Conservation (phyloP, 2,888 invertebrate species). For the Sarcophaga variegata region DNA sequence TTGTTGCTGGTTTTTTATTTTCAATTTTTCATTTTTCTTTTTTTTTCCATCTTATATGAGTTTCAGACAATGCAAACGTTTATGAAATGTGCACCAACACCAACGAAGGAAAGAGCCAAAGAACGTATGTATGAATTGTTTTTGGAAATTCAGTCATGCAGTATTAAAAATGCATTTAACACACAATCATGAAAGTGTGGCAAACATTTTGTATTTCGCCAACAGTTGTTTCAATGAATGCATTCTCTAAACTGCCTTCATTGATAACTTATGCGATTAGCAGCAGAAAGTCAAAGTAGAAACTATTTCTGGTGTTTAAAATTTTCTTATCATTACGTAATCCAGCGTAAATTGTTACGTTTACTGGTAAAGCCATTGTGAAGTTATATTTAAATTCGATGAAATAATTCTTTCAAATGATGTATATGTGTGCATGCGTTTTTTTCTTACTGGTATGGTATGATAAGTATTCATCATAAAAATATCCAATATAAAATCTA, state of each 20-base stretch:
- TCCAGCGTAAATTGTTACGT: no score
- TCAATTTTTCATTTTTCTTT: background rate
- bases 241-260: background rate
- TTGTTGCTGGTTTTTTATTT: background rate
- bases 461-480: background rate
- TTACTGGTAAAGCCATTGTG: no score
- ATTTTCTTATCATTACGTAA: no score
- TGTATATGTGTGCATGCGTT: background rate
- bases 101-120: slow-evolving; percentile 6
- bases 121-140: slow-evolving; percentile 3
- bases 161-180: slow-evolving; percentile 50
- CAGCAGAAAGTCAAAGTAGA: no score
- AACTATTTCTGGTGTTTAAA: no score
- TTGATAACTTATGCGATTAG: no score
- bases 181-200: slow-evolving; percentile 49
- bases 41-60: background rate
- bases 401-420: background rate
- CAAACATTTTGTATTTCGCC: slow-evolving; percentile 14
- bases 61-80: background rate
- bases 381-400: background rate
- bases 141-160: slow-evolving; percentile 56
- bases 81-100: background rate
- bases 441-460: background rate
- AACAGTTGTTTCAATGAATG: slow-evolving; percentile 4
- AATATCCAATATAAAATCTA: slow-evolving; percentile 24